phyloP scores from a whole-genome alignment of 1,140 invertebrate species.

The Danaus plexippus region DNA sequence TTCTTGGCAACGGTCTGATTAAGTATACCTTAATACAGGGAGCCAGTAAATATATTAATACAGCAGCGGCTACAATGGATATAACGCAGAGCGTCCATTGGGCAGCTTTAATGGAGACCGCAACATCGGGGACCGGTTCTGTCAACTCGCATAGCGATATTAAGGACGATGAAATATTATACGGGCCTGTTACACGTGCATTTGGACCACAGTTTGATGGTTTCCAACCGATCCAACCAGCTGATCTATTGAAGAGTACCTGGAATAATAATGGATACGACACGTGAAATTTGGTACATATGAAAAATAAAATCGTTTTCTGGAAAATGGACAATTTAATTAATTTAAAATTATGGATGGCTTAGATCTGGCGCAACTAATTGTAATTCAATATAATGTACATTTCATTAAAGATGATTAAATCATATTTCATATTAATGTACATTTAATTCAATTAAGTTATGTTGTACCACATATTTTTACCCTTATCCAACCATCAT shows the following conservation, averaged over 20 bases:
- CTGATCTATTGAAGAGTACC: slow-evolving; percentile 57
- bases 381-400: too few relatives aligned
- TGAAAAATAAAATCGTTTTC: too few relatives aligned
- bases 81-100: slow-evolving; percentile 54
- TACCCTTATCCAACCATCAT: too few relatives aligned
- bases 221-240: slow-evolving; percentile 50
- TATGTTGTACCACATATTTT: too few relatives aligned
- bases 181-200: slow-evolving; percentile 38
- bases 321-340: too few relatives aligned
- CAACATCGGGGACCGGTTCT: slow-evolving; percentile 31
- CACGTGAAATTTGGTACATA: too few relatives aligned
- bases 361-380: too few relatives aligned
- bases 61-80: slow-evolving; percentile 41
- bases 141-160: slow-evolving; percentile 32
- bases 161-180: slow-evolving; percentile 36
- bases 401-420: too few relatives aligned
- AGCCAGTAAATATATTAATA: slow-evolving; percentile 49
- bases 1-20: slow-evolving; percentile 33
- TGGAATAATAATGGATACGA: slow-evolving; percentile 23
- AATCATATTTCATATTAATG: too few relatives aligned
- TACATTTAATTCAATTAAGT: too few relatives aligned
- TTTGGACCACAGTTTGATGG: slow-evolving; percentile 46
- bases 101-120: slow-evolving; percentile 51
- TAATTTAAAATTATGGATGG: too few relatives aligned
- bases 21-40: slow-evolving; percentile 48